Percentiles rank a stretch among this genome's conserved stretches.
Conservation (phyloP, 2,113 vertebrate species). For the Argyrosomus japonicus region DNA sequence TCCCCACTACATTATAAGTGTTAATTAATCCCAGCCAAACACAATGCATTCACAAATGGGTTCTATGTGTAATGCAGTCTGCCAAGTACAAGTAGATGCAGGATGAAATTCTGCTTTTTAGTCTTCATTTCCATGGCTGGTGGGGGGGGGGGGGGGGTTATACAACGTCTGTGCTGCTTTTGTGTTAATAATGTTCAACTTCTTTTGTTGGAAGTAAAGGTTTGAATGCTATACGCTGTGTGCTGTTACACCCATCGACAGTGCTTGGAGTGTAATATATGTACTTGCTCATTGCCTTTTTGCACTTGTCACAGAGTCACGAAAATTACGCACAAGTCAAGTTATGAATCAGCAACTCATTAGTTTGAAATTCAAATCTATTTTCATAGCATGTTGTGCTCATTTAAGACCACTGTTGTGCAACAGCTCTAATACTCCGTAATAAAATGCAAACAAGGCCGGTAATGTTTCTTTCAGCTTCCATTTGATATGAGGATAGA, state of each 20-base stretch:
- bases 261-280: constrained; percentile 9
- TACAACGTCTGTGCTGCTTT: constrained; percentile 29
- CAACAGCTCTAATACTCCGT: constrained; percentile 58
- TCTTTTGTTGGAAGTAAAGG: constrained; percentile 31
- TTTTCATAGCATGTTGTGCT: constrained; percentile 70
- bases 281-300: constrained; percentile 49
- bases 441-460: constrained; percentile 73
- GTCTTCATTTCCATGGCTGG: constrained; percentile 47
- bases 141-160: constrained; percentile 20
- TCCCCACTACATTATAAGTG: constrained; percentile 78
- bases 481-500: constrained; percentile 62
- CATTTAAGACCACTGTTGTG: constrained; percentile 68
- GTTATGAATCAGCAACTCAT: constrained; percentile 69
- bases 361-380: constrained; percentile 75
- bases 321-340: constrained; percentile 42
- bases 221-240: constrained; percentile 25
- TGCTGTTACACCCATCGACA: constrained; percentile 4
- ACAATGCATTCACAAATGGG: constrained; percentile 70
- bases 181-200: constrained; percentile 53
- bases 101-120: constrained; percentile 61
- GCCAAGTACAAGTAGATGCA: constrained; percentile 61
- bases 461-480: constrained; percentile 67
- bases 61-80: constrained; percentile 40
- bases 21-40: constrained; percentile 79
- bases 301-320: constrained; percentile 31